A percentile compares a stretch with the other conserved stretches of the same genome.
phyloP scores from a whole-genome alignment of 2,797 vertebrate genomes.

The Sebastes nivosus region DNA sequence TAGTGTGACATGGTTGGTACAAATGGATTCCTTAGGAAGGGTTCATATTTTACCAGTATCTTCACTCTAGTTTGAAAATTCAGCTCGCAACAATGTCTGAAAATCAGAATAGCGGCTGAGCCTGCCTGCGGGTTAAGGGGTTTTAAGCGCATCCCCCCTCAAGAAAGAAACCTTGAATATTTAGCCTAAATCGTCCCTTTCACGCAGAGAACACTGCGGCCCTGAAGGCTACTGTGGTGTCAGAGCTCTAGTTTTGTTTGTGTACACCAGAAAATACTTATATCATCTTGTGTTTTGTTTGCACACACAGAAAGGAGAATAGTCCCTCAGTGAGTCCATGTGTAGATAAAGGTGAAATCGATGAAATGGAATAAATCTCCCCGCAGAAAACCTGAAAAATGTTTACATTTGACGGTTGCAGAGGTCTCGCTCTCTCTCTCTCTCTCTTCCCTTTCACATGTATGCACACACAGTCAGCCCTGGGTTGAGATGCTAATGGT shows the following conservation, averaged over 20 bases:
- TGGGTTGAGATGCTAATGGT: constrained; percentile 55
- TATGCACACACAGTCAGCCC: constrained; percentile 17
- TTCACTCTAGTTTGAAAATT: too few species aligned
- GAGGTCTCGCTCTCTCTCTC: background rate
- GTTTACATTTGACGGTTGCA: constrained; percentile 36
- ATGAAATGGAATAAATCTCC: constrained; percentile 21
- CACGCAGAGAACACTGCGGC: background rate
- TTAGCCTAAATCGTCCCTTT: background rate
- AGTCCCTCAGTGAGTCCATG: background rate
- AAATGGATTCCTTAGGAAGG: too few species aligned
- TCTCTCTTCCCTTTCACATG: background rate
- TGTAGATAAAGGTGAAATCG: constrained; percentile 26
- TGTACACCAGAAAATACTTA: background rate
- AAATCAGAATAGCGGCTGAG: too few species aligned
- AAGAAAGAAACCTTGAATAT: background rate
- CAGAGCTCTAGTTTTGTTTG: background rate
- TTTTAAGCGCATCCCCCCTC: background rate
- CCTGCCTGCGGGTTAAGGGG: too few species aligned
- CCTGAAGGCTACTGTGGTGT: background rate
- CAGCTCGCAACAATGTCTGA: too few species aligned
- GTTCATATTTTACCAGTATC: too few species aligned
- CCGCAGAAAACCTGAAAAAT: constrained; percentile 7
- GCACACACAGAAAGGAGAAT: background rate
- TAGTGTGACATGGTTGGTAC: too few species aligned
- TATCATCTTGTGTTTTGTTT: constrained; percentile 25